A percentile compares a stretch with the other conserved stretches of the same genome.
Conservation (phyloP, 2,888 invertebrate genomes). For the Volucella zonaria region DNA sequence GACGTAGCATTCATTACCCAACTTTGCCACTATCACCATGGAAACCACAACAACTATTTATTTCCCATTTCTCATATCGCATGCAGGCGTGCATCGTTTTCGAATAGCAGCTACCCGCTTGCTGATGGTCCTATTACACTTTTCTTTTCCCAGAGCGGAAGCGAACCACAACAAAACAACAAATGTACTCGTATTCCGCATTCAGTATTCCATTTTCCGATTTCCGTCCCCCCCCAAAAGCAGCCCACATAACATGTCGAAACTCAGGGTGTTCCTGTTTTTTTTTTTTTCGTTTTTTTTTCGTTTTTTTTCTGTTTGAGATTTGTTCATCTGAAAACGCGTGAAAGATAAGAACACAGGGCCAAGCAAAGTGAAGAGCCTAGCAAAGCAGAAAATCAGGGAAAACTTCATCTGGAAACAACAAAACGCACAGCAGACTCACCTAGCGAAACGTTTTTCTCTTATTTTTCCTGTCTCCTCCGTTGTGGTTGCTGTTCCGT, state of each 20-base stretch:
- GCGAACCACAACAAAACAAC: conserved; percentile 45
- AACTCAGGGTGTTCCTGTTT: conserved; percentile 18
- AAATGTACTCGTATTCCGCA: background rate
- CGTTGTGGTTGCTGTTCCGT: background rate
- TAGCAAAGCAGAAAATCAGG: conserved; percentile 53
- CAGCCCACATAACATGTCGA: conserved; percentile 8
- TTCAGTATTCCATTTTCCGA: too few relatives aligned
- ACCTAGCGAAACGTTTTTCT: conserved; percentile 60
- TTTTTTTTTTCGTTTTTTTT: background rate
- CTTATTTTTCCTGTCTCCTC: background rate
- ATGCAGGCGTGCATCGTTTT: background rate
- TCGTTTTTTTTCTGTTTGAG: conserved; percentile 17
- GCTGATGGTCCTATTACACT: conserved; percentile 27
- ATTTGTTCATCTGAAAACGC: conserved; percentile 30
- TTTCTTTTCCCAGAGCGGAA: conserved; percentile 41
- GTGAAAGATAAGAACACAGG: conserved; percentile 48
- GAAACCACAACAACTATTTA: conserved; percentile 41
- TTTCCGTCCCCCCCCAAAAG: conserved; percentile 1
- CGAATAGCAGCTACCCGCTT: conserved; percentile 9
- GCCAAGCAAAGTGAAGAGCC: conserved; percentile 42
- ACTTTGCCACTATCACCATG: conserved; percentile 32
- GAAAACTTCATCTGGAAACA: conserved; percentile 33
- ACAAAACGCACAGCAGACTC: conserved; percentile 44
- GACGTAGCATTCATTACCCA: conserved; percentile 36
- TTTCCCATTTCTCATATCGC: conserved; percentile 4